Evolutionary conservation across 1,140 invertebrate genomes (phyloP).

Genomic region (Panagrolaimus sp.): DNA sequence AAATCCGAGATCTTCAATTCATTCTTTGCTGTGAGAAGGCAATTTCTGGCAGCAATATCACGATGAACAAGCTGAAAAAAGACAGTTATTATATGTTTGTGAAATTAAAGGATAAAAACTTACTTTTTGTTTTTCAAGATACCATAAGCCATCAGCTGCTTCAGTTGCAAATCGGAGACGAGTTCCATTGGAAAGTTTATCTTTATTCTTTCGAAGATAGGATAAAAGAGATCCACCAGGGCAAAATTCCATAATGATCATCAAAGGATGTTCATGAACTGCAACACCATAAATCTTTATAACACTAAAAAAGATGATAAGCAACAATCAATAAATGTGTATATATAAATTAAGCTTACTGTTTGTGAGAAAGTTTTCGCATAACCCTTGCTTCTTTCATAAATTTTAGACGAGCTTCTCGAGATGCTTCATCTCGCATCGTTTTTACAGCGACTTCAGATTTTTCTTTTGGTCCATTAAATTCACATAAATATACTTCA

Average conservation of each 20-base stretch:
- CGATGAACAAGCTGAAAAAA: conserved; percentile 26
- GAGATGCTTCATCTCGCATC: conserved; percentile 40
- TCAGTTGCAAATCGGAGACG: conserved; percentile 40
- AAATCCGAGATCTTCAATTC: conserved; percentile 42
- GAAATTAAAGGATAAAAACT: too few species aligned
- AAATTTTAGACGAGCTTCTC: conserved; percentile 36
- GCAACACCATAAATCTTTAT: conserved; percentile 62
- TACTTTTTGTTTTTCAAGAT: conserved; percentile 27
- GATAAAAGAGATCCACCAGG: conserved; percentile 37
- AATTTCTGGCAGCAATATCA: conserved; percentile 38
- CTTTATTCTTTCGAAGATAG: conserved; percentile 35
- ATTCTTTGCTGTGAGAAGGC: conserved; percentile 31
- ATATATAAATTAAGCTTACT: conserved; percentile 22
- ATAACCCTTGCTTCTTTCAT: conserved; percentile 47
- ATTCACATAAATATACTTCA: conserved; percentile 40
- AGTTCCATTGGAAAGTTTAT: conserved; percentile 17
- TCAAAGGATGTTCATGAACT: conserved; percentile 60
- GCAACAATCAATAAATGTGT: neutral
- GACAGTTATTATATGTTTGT: too few species aligned
- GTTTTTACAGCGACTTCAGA: conserved; percentile 40
- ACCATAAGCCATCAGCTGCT: conserved; percentile 37
- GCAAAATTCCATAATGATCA: conserved; percentile 46
- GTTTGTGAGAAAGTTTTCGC: conserved; percentile 34
- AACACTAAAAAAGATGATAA: conserved; percentile 52
- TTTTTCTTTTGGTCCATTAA: conserved; percentile 4